Conservation (phyloP, 2,797 vertebrate genomes). For the Rhincodon typus region DNA sequence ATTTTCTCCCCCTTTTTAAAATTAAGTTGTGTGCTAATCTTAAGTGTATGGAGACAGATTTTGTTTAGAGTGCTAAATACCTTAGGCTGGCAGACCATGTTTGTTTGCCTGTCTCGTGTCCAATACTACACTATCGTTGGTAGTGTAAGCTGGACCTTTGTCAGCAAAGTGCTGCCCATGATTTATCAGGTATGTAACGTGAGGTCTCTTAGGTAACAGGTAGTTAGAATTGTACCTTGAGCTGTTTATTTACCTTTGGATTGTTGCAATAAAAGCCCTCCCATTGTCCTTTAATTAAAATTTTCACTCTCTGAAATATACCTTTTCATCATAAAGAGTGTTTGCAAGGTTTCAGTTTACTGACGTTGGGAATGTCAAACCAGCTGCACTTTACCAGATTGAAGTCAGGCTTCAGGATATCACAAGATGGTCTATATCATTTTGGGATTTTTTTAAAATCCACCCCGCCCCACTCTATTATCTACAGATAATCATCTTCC, state of each 20-base stretch:
- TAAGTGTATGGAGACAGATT: conserved; percentile 38
- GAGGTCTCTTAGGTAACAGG: conserved; percentile 38
- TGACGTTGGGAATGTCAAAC: conserved; percentile 14
- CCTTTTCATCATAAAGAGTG: conserved; percentile 16
- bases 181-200: conserved; percentile 38
- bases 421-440: not conserved
- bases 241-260: conserved; percentile 40
- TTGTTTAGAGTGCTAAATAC: conserved; percentile 36
- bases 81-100: conserved; percentile 31
- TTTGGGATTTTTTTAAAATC: not conserved
- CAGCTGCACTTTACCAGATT: conserved; percentile 15
- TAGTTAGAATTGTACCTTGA: conserved; percentile 35
- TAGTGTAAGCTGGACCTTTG: conserved; percentile 37
- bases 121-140: conserved; percentile 24
- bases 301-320: conserved; percentile 34
- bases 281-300: conserved; percentile 41
- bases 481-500: not conserved
- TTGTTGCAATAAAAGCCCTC: conserved; percentile 31
- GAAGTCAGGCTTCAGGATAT: not conserved
- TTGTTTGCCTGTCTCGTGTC: conserved; percentile 38
- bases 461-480: not conserved
- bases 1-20: not conserved
- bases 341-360: conserved; percentile 27
- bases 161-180: conserved; percentile 12
- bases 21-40: conserved; percentile 36